Evolutionary conservation across 2,797 vertebrate genomes (phyloP), one percentile per base, ranked within the genome.

Genomic region (Hoplostethus mediterraneus): DNA sequence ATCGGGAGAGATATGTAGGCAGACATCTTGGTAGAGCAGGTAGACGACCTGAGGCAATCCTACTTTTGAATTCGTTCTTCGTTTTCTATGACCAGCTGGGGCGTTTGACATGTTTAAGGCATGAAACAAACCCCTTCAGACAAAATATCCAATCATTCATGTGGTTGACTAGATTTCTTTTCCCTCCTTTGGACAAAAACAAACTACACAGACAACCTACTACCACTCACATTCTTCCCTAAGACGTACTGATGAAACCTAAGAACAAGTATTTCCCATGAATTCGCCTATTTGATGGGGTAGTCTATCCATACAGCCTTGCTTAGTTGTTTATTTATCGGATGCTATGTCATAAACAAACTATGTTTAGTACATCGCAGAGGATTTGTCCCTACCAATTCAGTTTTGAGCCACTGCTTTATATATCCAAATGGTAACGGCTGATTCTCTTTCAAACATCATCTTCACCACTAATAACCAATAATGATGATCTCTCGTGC

Each of bases 21-120:
- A 73, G 59, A 86, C 79, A 73, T 67, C 44, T 60, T 49, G 57
- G 62, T 66, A 68, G 67, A 75, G 77, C 71, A 83, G 77, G 79
- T 48, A 70, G 75, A 84, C 81, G 63, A 90, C 80, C 86, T 90
- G 79, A 90, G 79, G 67, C 72, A 21, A 81, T 82, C 63, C 64
- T 77, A 33, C n/a, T 55, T 52, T 56, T 77, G 65, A 58, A 49
- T 55, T 44, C 49, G 44, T 75, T 25, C 48, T 84, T 44, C 49
- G 44, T 75, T 25, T 51, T 84, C 62, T 63, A 21, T 53, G 44
- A 21, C 55, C 67, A 83, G 25, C 67, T 66, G 69, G 42, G 67
- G 48, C 60, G 36, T 21, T 64, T 48, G 63, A 67, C 30, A 56
- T 60, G 33, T 36, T 75, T 55, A 30, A 58, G 40, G 84, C 78